Conservation (phyloP, 2,797 vertebrate genomes). For the Trichosurus vulpecula region DNA sequence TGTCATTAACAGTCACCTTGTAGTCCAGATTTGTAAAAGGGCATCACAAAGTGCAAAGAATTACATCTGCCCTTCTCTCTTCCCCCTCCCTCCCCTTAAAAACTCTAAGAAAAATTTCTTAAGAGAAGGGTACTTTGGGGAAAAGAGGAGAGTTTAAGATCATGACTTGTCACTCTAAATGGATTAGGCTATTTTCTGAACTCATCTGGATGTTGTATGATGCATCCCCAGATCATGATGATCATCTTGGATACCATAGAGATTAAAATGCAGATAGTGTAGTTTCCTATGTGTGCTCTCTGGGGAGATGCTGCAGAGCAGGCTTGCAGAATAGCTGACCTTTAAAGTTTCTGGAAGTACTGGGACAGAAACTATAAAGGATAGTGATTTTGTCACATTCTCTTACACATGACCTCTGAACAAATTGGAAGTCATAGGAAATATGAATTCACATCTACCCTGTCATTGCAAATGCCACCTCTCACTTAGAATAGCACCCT, state of each 20-base stretch:
- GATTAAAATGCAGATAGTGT: neutral
- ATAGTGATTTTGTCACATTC: neutral
- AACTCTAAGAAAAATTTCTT: neutral
- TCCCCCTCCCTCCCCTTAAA: neutral
- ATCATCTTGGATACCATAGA: neutral
- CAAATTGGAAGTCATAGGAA: neutral
- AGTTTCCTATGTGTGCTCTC: neutral
- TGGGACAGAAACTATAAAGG: neutral
- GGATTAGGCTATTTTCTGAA: neutral
- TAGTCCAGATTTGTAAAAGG: neutral
- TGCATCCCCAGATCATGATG: neutral
- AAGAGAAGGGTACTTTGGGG: neutral
- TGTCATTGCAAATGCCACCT: neutral
- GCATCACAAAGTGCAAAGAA: neutral
- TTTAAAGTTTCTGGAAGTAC: neutral
- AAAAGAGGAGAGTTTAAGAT: neutral
- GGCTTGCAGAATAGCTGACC: neutral
- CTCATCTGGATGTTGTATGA: neutral
- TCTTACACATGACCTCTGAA: neutral
- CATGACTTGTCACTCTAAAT: neutral
- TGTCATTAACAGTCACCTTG: neutral
- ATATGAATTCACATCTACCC: neutral
- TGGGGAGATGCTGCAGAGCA: neutral
- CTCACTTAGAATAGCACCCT: neutral
- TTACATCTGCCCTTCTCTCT: neutral